Evolutionary conservation across 2,888 invertebrate species (phyloP), one percentile per base, ranked within the genome.

Genomic region (Eupithecia centaureata): DNA sequence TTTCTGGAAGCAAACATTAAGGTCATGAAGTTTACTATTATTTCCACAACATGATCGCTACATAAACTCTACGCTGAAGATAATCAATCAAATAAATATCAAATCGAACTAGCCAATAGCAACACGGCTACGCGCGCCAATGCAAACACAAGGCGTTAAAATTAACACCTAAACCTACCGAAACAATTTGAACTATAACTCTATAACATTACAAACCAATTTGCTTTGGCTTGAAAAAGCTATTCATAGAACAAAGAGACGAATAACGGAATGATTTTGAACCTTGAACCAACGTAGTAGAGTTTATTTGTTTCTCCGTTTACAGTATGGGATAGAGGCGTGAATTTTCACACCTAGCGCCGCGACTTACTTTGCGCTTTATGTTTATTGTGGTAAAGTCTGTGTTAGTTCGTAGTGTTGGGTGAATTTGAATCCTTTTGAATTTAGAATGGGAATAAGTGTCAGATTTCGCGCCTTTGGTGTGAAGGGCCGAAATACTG

Each of bases 381-480:
- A 76, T 65, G 0, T 0, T 0, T 0, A 0, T 0, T 0, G 0
- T 0, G 0, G 0, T 68, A 86, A 35, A 72, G 76, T 76, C 5
- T 2, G 76, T 32, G 73, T 77, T 82, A 0, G 15, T 8, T 56
- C 76, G 60, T 2, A n/a, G 1, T n/a, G 22, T 15, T 7, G 4
- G 1, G 27, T 74, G 35, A 22, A 72, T 65, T 81, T 89, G 73
- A 47, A 81, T 64, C 77, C 54, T 84, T 89, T 78, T 78, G 66
- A 12, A 52, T 76, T 62, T 84, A 30, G 57, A 65, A 66, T 61
- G 13, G 38, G 64, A 65, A 77, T 84, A 91, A 90, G 92, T 93
- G 92, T 92, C 86, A 87, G 79, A 86, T 92, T 92, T 93, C 92
- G 82, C 92, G 92, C 92, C 91, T 91, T 76, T 78, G 86, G 92